Evolutionary conservation across 2,113 vertebrate genomes (phyloP).

Genomic region (Cyprichromis sp.): DNA sequence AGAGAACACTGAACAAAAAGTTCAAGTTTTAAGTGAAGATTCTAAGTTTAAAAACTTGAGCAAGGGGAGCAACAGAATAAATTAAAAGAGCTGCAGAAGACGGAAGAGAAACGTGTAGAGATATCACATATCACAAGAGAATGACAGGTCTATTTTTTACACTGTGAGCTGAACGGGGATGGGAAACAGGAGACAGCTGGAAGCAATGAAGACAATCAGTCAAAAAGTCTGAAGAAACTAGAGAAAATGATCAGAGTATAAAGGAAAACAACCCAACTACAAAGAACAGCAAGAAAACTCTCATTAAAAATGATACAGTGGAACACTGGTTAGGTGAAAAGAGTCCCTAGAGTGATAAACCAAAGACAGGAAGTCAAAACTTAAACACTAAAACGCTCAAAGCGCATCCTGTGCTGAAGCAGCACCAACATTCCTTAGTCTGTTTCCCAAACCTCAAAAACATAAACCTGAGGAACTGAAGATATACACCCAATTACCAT

Average conservation of each 20-base stretch:
- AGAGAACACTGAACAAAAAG: neutral
- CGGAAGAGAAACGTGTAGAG: accelerated
- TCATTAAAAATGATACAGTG: neutral
- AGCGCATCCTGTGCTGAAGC: neutral
- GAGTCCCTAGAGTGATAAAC: neutral
- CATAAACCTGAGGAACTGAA: neutral
- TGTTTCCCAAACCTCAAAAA: neutral
- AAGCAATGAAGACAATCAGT: neutral
- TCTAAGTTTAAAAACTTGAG: accelerated
- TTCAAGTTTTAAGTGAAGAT: neutral
- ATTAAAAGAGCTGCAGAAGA: neutral
- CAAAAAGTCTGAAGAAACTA: neutral
- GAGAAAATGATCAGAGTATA: neutral
- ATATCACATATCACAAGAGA: accelerated
- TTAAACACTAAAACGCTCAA: neutral
- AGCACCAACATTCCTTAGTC: neutral
- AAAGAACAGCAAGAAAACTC: neutral
- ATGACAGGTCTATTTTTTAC: neutral
- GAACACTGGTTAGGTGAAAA: neutral
- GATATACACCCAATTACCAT: neutral
- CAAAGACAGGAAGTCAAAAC: neutral
- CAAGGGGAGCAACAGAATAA: neutral
- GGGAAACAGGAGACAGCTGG: neutral
- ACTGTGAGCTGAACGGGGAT: accelerated
- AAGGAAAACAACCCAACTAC: neutral